These are phyloP conservation scores for Jaculus jaculus DNA, from an alignment of 2,113 vertebrate species.

Conservation along the genomic window DNA sequence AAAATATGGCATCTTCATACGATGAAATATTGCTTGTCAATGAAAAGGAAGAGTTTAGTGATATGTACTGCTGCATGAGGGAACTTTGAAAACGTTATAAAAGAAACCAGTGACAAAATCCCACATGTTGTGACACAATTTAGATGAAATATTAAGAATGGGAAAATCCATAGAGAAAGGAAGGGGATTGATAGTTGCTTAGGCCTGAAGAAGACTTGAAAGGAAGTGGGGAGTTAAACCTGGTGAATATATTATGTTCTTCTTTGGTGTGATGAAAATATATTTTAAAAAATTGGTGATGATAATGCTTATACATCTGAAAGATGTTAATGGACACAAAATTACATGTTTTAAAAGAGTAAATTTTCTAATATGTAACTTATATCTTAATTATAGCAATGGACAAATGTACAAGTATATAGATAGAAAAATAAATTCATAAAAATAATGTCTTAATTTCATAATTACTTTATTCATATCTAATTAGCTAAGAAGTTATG, in stretches of 20 bases:
- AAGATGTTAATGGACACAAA: not conserved
- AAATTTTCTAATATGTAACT: not conserved
- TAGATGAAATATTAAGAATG: conserved; percentile 1
- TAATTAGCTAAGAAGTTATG: not conserved
- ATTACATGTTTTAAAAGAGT: not conserved
- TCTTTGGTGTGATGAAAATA: not conserved
- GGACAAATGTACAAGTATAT: not conserved
- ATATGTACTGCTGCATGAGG: not conserved
- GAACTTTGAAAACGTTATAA: not conserved
- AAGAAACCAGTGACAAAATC: not conserved
- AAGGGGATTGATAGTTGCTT: not conserved
- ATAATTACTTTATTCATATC: not conserved
- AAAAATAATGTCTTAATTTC: not conserved
- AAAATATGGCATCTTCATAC: not conserved
- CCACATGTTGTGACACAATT: not conserved
- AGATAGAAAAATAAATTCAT: not conserved
- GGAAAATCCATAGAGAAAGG: not conserved
- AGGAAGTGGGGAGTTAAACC: not conserved
- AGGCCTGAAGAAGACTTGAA: not conserved
- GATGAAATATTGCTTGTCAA: not conserved
- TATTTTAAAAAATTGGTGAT: not conserved
- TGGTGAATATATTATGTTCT: not conserved
- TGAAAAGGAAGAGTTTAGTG: not conserved
- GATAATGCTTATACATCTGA: not conserved
- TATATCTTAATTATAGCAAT: conserved; percentile 19